Base-by-base conservation (phyloP, 30 jellyfish, hydroid and myxozoan genomes). In the Aurelia coerulea region DNA sequence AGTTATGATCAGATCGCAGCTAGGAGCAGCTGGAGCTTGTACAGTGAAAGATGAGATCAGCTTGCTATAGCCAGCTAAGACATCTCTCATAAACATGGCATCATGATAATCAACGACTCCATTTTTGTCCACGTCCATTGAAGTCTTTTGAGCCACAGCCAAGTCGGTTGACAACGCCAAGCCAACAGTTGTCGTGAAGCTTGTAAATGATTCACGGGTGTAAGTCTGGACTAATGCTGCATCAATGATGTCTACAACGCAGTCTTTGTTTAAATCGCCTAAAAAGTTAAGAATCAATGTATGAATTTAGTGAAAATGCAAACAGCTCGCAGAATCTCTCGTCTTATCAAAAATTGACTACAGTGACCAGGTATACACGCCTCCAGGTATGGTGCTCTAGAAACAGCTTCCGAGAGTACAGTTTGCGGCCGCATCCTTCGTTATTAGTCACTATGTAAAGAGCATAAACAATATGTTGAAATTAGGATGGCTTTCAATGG, bases 221-320 rank as follows among this genome's bases (percentile, higher is more conserved):
- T 95, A 90, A 19, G 96, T 69, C 32, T 84, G 96, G 11, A 75
- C 42, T 11, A 78, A 74, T 5, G 97, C 99, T 4, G 95, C 97
- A 76, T 95, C 99, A 29, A 19, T 37, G 15, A 95, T 73, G 52
- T 90, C 73, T 14, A 89, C 88, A 16, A 15, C 9, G 62, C 99
- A 95, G 65, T 95, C 99, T 71, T 63, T 65, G 78, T 74, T 86
- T 72, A 79, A 80, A 58, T 95, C 99, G 16, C 93, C 56, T 46
- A 14, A 46, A 46, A 46, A 46, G 56, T 46, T 46, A 14, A 10
- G 8, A 46, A 46, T 46, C 56, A 9, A 14, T 46, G 56, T 14
- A 1, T 46, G 56, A 46, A 46, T 46, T 46, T 46, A 46, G 56
- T 9, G 0, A 46, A 3, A 39, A 23, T 23, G 29, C 29, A 23